phyloP scores from a whole-genome alignment of 2,797 vertebrate species.

The Poecilia gillii region DNA sequence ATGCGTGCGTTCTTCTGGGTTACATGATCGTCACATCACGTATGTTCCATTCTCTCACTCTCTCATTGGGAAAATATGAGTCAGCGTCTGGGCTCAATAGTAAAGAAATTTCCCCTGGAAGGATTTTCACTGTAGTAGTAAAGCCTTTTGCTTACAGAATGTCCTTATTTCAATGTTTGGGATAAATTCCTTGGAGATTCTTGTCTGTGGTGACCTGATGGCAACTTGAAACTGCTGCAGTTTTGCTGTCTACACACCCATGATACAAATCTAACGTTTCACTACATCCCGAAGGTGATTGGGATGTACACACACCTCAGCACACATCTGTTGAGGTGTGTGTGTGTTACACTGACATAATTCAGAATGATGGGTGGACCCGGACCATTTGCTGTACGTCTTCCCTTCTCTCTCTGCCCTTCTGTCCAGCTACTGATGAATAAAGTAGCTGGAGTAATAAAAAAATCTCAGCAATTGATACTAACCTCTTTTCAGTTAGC shows the following conservation, averaged over 20 bases:
- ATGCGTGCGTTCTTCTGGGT: slow-evolving; percentile 34
- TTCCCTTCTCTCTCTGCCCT: neutral
- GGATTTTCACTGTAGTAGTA: neutral
- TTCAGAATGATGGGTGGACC: neutral
- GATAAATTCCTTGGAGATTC: neutral
- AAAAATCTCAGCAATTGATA: neutral
- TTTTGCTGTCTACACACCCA: neutral
- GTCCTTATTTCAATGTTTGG: neutral
- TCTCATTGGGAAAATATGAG: slow-evolving; percentile 17
- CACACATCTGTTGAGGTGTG: neutral
- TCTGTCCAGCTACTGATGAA: neutral
- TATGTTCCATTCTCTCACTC: neutral
- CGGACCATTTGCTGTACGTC: neutral
- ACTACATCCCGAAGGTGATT: neutral
- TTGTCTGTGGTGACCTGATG: neutral
- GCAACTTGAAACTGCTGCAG: neutral
- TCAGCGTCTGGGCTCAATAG: slow-evolving; percentile 20
- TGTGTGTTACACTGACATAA: neutral
- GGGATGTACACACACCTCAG: too few relatives aligned
- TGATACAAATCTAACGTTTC: neutral
- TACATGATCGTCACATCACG: slow-evolving; percentile 45
- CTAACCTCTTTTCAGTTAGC: neutral
- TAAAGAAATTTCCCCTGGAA: neutral
- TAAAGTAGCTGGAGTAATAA: neutral
- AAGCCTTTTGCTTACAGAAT: neutral